A percentile compares a stretch with the other conserved stretches of the same genome.
These are phyloP conservation scores for Benthosema pterotum DNA, from an alignment of 2,797 vertebrate genomes.

Conservation along the genomic window DNA sequence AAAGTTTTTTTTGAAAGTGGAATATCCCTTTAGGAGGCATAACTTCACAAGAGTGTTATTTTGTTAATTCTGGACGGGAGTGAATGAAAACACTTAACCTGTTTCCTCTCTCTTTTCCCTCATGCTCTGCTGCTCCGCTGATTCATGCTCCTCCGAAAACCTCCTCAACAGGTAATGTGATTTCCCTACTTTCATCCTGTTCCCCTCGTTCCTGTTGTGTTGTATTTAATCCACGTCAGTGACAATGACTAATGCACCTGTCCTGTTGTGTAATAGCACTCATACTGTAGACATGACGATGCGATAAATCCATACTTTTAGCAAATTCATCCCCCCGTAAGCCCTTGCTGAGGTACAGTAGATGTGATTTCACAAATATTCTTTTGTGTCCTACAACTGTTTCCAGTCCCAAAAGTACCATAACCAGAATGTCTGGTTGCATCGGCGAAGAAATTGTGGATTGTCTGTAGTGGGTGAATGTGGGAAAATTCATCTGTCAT, in stretches of 20 bases:
- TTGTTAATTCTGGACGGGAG: conserved; percentile 29
- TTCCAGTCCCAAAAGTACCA: neutral
- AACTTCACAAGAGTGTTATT: no score
- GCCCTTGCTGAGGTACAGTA: conserved; percentile 20
- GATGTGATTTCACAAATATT: conserved; percentile 18
- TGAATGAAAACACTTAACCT: conserved; percentile 64
- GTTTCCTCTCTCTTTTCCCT: conserved; percentile 33
- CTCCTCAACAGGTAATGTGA: conserved; percentile 72
- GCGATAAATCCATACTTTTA: conserved; percentile 25
- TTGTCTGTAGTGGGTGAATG: neutral
- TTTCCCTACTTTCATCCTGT: conserved; percentile 37
- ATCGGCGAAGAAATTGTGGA: neutral
- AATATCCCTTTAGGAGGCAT: no score
- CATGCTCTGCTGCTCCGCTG: conserved; percentile 40
- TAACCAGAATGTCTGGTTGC: conserved; percentile 2
- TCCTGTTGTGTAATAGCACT: conserved; percentile 11
- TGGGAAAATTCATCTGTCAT: conserved; percentile 21
- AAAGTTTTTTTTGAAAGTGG: no score
- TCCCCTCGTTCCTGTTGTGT: conserved; percentile 39
- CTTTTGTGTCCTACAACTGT: conserved; percentile 4
- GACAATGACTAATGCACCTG: conserved; percentile 32
- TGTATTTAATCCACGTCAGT: conserved; percentile 35
- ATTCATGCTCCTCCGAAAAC: conserved; percentile 29
- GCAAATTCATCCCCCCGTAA: conserved; percentile 18
- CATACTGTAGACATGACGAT: conserved; percentile 49